Base-by-base conservation (phyloP, 1,140 invertebrate species). In the Bombyx mandarina region DNA sequence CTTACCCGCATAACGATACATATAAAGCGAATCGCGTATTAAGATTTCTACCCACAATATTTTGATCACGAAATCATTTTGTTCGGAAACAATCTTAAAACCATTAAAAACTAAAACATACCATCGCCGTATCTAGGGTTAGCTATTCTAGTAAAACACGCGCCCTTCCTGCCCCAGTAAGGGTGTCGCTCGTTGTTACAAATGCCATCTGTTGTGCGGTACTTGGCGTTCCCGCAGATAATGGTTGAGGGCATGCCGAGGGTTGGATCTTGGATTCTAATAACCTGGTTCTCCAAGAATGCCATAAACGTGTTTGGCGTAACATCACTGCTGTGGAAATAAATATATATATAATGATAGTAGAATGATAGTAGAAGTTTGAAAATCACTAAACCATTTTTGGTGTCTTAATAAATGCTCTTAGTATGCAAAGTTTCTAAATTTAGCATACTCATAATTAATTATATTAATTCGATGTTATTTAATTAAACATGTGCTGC, bases 111-210 rank as follows among this genome's bases (percentile, higher is more conserved):
- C 26, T 35, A 35, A 35, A 44, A 66, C 86, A 88, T 86, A 94
- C 94, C 94, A 81, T 97, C 95, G 12, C 91, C 91, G 80, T 96
- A 97, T 72, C 92, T 92, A 1, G 97, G 91, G 10, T 93, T 92
- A 6, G 98, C 75, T 0, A 99, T 90, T 57, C 97, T 91, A 1
- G 90, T 90, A 64, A 98, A 93, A 8, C 89, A 88, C 1, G 76
- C 82, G 5, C 73, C 73, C 2, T 94, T 90, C 58, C 91, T 90
- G 8, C 96, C 96, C 90, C 93, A 92, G 0, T 88, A 89, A 0
- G 94, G 92, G 64, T 93, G 91, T 44, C 89, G 72, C 44, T 93
- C 71, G 78, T 97, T 97, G 75, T 97, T 98, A 71, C 96, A 97
- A 0, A 93, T 93, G 3, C 96, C 96, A 71, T 97, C 95, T 45